Conservation (phyloP, 2,113 vertebrate genomes). For the Eublepharis macularius region DNA sequence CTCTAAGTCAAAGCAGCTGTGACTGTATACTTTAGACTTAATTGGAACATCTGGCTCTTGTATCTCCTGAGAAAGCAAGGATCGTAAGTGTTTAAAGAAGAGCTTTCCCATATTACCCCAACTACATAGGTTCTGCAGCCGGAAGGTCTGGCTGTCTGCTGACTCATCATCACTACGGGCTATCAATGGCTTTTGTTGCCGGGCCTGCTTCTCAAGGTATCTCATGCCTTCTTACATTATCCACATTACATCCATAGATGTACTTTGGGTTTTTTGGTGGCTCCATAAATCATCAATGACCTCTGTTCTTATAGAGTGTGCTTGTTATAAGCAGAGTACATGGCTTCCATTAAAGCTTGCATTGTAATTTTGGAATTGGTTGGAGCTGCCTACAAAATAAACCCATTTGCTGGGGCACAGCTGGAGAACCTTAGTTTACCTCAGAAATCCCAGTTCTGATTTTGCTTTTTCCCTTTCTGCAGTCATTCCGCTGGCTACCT, state of each 20-base stretch:
- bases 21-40: conserved; percentile 13
- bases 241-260: not conserved
- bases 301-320: not conserved
- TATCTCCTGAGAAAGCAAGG: conserved; percentile 9
- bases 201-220: not conserved
- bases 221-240: not conserved
- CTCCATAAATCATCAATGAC: not conserved
- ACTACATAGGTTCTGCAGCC: not conserved
- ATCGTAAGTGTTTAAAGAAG: conserved; percentile 26
- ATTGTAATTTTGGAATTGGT: not conserved
- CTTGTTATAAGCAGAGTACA: not conserved
- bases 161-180: not conserved
- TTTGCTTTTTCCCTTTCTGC: too few species aligned
- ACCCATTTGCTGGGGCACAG: not conserved
- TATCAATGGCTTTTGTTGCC: not conserved
- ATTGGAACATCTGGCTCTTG: conserved; percentile 28
- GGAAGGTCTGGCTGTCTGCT: not conserved
- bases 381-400: not conserved
- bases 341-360: not conserved
- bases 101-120: not conserved
- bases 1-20: conserved; percentile 19
- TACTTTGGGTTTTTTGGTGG: not conserved
- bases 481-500: too few species aligned
- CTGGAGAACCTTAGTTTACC: not conserved
- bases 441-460: too few species aligned